Base-by-base conservation (phyloP, 2,888 invertebrate species). In the Auanema freiburgensis region DNA sequence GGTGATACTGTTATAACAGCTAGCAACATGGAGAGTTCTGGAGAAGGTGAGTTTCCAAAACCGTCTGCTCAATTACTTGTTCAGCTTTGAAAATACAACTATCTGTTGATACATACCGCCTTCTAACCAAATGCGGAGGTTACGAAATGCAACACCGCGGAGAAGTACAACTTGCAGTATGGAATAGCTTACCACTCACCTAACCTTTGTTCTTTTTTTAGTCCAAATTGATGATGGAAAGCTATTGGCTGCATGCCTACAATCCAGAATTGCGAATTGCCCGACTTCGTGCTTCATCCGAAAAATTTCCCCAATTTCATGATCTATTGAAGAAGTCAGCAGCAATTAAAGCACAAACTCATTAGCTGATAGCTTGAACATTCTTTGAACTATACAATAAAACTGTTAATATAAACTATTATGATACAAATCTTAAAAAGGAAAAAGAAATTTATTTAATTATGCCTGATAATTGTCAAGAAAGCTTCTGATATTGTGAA, bases 31-130 rank as follows among this genome's bases (percentile, higher is more conserved):
- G 74, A 74, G 25, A 68, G 68, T 41, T 65, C 64, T 53, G 74
- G 74, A 68, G 74, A 71, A 57, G 65, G 74, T 74, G 8, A 52
- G 64, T 57, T 11, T 4, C 42, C 23, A 1, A 33, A 21, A 11
- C 18, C 21, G 8, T 44, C 14, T 21, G 5, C 18, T 33, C 18
- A 44, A 4, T 10, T 0, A 1, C n/a, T 40, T 11, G 14, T 73
- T 46, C 57, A 74, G 74, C 72, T 2, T 70, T 74, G 72, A 63
- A 49, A 64, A 69, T 74, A 21, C 71, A 74, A 65, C 51, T 71
- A 10, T 71, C 71, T 1, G 63, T 59, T 24, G 65, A 66, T n/a
- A 51, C 63, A 18, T 68, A 67, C 56, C 63, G 70, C 12, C 56
- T 71, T 1, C 63, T 74, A 41, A 46, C 65, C 33, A 61, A 65